These are phyloP conservation scores for Cyclophora albipunctata DNA, from an alignment of 2,888 invertebrate species.

Conservation along the genomic window DNA sequence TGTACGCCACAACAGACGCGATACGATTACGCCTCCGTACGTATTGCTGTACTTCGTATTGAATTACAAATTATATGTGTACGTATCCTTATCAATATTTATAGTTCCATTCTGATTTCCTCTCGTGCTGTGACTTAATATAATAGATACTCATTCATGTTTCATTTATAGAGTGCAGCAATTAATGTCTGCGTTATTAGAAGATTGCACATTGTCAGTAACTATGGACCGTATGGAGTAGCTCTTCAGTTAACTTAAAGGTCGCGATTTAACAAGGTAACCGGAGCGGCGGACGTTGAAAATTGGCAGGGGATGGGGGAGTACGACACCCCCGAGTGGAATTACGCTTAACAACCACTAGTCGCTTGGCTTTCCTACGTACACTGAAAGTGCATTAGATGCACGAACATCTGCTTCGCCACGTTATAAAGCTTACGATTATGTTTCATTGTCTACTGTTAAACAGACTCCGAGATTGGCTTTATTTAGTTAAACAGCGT, in stretches of 20 bases:
- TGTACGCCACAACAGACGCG: conserved; percentile 30
- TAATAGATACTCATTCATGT: no score
- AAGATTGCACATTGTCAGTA: conserved; percentile 14
- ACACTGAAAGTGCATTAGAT: conserved; percentile 17
- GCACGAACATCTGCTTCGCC: conserved; percentile 2
- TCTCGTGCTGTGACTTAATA: no score
- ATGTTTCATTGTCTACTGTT: no score
- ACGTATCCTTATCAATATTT: conserved; percentile 1
- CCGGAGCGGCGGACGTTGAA: conserved; percentile 32
- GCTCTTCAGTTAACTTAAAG: conserved; percentile 22
- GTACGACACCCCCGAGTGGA: conserved; percentile 39
- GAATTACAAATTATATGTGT: conserved; percentile 25
- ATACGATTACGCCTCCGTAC: conserved; percentile 29
- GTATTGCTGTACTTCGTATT: conserved; percentile 26
- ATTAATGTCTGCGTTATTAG: no score
- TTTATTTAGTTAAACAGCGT: no score
- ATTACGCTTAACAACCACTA: conserved; percentile 37
- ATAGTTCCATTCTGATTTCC: no score
- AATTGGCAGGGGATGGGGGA: conserved; percentile 28
- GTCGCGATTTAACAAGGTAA: conserved; percentile 35
- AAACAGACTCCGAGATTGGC: no score
- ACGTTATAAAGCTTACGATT: no score
- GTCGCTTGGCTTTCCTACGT: conserved; percentile 21
- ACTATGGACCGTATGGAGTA: conserved; percentile 17
- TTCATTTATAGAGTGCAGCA: no score